Base-by-base conservation (phyloP, 2,797 vertebrate species). In the Anomalospiza imberbis region DNA sequence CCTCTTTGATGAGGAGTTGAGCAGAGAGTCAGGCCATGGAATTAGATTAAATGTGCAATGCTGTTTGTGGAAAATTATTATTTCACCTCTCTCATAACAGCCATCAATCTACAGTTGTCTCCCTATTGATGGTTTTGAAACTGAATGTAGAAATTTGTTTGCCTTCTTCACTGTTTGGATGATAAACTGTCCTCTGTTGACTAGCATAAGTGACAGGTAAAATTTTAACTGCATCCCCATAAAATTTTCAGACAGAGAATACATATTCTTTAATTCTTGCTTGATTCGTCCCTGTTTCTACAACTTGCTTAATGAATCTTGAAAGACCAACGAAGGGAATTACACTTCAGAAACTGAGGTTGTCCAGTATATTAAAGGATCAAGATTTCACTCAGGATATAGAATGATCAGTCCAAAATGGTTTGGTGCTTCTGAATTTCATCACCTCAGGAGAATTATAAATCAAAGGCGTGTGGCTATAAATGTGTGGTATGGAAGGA, bases 381-480 rank as follows among this genome's bases (percentile, higher is more conserved):
- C 36, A 83, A 57, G 40, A 38, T 91, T 72, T 28, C 73, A 80
- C 13, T 11, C 51, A 68, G 34, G 34, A 34, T 81, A 61, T 40
- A 51, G 88, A 96, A 88, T 17, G 14, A 84, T 91, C 45, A 83
- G 29, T 61, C 45, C 31, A 80, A 78, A 92, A 48, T 22, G 8
- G 17, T 90, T 91, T 94, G 29, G 42, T 73, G 34, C 36, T 95
- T 91, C 73, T 85, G 67, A 92, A 93, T 65, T 42, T 57, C 25
- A 95, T 85, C 58, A 61, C 90, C 54, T 91, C 40, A 89, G 72
- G 60, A 91, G 81, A 89, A 94, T 76, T 54, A 91, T 94, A 95
- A 97, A 94, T 95, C 86, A 97, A 58, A 94, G 36, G 44, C 21
- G 31, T 55, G 19, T 61, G 85, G 67, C 31, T 80, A 85, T 91